These are phyloP conservation scores for Drosophila tsacasi DNA, from an alignment of 1,140 invertebrate genomes.

Conservation along the genomic window DNA sequence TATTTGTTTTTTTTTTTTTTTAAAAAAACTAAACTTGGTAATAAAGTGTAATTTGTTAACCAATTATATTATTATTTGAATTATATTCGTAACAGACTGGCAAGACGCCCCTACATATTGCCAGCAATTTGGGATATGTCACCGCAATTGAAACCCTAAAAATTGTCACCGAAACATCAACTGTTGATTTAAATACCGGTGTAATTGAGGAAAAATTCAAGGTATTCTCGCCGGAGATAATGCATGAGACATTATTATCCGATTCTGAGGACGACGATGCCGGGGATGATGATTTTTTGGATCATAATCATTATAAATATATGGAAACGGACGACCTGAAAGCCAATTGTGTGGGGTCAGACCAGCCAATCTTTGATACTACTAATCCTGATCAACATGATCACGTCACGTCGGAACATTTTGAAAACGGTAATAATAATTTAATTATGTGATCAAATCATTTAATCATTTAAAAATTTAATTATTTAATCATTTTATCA, in stretches of 20 bases:
- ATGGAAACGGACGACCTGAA: constrained; percentile 81
- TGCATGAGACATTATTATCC: constrained; percentile 99
- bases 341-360: constrained; percentile 38
- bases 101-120: constrained; percentile 98
- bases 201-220: constrained; percentile 94
- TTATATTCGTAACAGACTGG: constrained; percentile 90
- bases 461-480: too few relatives aligned
- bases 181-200: constrained; percentile 89
- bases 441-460: not conserved
- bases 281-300: constrained; percentile 87
- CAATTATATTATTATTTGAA: not conserved
- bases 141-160: constrained; percentile 98
- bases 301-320: constrained; percentile 84
- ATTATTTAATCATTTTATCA: not conserved
- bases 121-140: constrained; percentile 98
- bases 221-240: constrained; percentile 98
- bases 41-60: not conserved
- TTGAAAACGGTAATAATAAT: constrained; percentile 41
- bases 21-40: too few relatives aligned
- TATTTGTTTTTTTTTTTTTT: too few relatives aligned
- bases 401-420: constrained; percentile 4
- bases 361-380: constrained; percentile 75
- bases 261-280: constrained; percentile 99
- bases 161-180: constrained; percentile 96
- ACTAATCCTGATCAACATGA: constrained; percentile 59